These are phyloP conservation scores for Lampris megalopsis DNA, from an alignment of 2,113 vertebrate species.

Conservation along the genomic window DNA sequence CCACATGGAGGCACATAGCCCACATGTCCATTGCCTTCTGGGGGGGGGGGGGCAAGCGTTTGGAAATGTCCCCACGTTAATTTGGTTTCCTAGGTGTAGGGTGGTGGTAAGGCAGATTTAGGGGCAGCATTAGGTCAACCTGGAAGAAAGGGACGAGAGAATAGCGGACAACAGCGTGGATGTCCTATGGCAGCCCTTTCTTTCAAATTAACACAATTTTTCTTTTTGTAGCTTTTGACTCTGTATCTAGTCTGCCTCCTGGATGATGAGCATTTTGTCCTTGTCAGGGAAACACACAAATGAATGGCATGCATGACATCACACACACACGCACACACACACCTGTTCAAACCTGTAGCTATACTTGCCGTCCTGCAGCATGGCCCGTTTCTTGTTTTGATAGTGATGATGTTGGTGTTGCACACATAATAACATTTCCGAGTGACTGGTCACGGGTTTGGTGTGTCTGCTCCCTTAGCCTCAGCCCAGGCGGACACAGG, in stretches of 20 bases:
- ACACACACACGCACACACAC: slow-evolving; percentile 66
- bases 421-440: slow-evolving; percentile 77
- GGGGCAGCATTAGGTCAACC: background rate
- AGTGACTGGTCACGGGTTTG: slow-evolving; percentile 76
- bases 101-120: slow-evolving; percentile 4
- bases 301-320: slow-evolving; percentile 21
- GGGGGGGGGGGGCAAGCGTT: too few relatives aligned
- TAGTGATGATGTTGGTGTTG: slow-evolving; percentile 71
- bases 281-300: slow-evolving; percentile 15
- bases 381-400: slow-evolving; percentile 76
- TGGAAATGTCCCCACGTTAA: too few relatives aligned
- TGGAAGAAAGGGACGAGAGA: slow-evolving; percentile 9
- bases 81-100: too few relatives aligned
- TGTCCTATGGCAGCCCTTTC: slow-evolving; percentile 5
- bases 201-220: background rate
- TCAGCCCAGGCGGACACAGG: slow-evolving; percentile 66
- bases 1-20: too few relatives aligned
- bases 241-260: slow-evolving; percentile 1
- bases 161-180: background rate
- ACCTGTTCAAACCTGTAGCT: slow-evolving; percentile 86
- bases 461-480: slow-evolving; percentile 48
- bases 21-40: too few relatives aligned
- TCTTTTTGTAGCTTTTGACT: slow-evolving; percentile 2
- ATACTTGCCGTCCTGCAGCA: slow-evolving; percentile 71
- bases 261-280: background rate